Evolutionary conservation across 2,113 vertebrate genomes (phyloP).

Genomic region (Xenopus tropicalis): DNA sequence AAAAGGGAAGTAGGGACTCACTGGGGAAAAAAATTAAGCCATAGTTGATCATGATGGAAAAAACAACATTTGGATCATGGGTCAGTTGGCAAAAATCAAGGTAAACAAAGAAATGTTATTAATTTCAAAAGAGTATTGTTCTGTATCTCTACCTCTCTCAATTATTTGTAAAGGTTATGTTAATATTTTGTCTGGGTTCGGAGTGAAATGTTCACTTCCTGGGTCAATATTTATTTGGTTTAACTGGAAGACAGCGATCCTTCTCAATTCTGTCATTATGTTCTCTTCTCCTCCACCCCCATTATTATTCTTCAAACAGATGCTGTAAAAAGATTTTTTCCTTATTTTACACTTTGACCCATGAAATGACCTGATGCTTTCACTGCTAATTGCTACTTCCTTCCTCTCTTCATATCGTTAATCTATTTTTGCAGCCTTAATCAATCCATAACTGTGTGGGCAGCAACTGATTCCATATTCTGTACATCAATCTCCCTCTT

Average conservation of each 20-base stretch:
- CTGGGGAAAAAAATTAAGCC: no score
- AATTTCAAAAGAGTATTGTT: no score
- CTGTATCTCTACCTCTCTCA: no score
- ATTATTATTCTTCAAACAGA: background rate
- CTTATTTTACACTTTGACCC: slow-evolving; percentile 27
- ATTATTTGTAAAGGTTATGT: background rate
- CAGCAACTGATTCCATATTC: no score
- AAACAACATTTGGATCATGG: no score
- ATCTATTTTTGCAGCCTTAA: slow-evolving; percentile 25
- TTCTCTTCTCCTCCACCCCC: background rate
- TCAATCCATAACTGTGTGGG: no score
- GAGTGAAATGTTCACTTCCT: background rate
- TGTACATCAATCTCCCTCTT: no score
- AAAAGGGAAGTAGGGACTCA: no score
- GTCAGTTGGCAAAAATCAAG: no score
- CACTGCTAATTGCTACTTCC: slow-evolving; percentile 30
- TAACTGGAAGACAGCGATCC: background rate
- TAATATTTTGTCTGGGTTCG: background rate
- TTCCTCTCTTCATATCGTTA: slow-evolving; percentile 32
- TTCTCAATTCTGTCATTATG: background rate
- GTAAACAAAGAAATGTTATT: no score
- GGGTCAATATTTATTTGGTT: slow-evolving; percentile 17
- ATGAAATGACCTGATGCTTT: slow-evolving; percentile 23
- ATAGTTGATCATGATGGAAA: no score
- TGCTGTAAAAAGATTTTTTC: background rate